Base-by-base conservation (phyloP, 2,113 vertebrate species). In the Xiphophorus couchianus region DNA sequence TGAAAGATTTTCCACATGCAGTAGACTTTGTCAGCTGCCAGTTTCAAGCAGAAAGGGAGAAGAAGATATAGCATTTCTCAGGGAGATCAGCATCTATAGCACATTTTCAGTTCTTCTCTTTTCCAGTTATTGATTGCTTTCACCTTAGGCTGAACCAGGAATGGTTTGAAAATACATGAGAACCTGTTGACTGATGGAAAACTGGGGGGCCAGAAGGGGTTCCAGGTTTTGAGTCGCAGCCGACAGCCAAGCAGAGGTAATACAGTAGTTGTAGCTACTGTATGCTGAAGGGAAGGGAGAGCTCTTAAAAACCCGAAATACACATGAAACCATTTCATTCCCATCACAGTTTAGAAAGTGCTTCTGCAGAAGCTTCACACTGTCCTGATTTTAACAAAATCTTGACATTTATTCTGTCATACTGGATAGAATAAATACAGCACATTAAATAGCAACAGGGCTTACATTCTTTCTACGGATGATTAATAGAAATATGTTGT, bases 1-100 rank as follows among this genome's bases (percentile, higher is more conserved):
- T 75, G 81, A 86, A 82, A 86, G 76, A 84, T 86, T 90, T 90
- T 90, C 90, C 90, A 90, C 85, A 86, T 86, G 82, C 84, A 85
- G 80, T 73, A 48, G 76, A 73, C 60, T 72, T 81, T 88, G 86
- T 84, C 83, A 87, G 83, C 83, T 84, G 83, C 86, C 84, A 86
- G 67, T 83, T 90, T 73, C 33, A 78, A 73, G 78, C 76, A 84
- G 71, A 78, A 71, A 74, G 69, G 64, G 27, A 66, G 69, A 81
- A 74, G 62, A 78, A 77, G 71, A 86, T 91, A 77, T 81, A 73
- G 77, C 44, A 85, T 86, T 85, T 85, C 80, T 84, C 61, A 37
- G 74, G 79, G 79, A 87, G 77, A 78, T 86, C 77, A 74, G 71
- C 73, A 86, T 81, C 70, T 82, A 76, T 65, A 83, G 58, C 77